Base-by-base conservation (phyloP, 2,888 invertebrate genomes). In the Mythimna lalbum region DNA sequence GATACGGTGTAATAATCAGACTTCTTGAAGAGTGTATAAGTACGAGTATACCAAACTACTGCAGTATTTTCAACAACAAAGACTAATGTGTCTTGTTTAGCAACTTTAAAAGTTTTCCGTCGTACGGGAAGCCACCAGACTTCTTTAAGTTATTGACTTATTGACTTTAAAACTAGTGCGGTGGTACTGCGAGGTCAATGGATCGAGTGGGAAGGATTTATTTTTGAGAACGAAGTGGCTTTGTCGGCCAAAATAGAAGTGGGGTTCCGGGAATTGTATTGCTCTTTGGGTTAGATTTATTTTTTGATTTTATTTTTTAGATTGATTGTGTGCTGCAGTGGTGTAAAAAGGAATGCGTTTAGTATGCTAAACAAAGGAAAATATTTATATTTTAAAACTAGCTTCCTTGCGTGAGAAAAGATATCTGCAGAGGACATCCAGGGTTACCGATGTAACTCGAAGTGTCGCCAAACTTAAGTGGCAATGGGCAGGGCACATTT, bases 61-160 rank as follows among this genome's bases (percentile, higher is more conserved):
- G 59, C 72, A 73, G 66, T 73, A 71, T 63, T 72, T 80, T 74
- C 70, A 76, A 78, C 63, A 62, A 70, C 76, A 82, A 90, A 89
- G 79, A 84, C 85, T 86, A 83, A 89, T 90, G 88, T 89, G 88
- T 90, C 90, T 90, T 90, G 83, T 89, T 90, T 90, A 88, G 87
- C 64, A 79, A 88, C 83, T 87, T 87, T 86, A 83, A 85, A 87
- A 89, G 83, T 87, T 88, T 89, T 84, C 85, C 83, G 85, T 79
- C 83, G 83, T 43, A 69, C 70, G 72, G 59, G 71, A 84, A 83
- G 63, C 83, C 68, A 78, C 68, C 53, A 71, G 78, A 63, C 67
- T 79, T 61, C 68, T 69, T 70, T 75, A 85, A 85, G 82, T 86
- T 88, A 87, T 88, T 88, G 88, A 89, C 88, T 89, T 89, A 89